Evolutionary conservation across 2,888 invertebrate genomes (phyloP), one percentile per base, ranked within the genome.

Genomic region (Perithous albicinctus): DNA sequence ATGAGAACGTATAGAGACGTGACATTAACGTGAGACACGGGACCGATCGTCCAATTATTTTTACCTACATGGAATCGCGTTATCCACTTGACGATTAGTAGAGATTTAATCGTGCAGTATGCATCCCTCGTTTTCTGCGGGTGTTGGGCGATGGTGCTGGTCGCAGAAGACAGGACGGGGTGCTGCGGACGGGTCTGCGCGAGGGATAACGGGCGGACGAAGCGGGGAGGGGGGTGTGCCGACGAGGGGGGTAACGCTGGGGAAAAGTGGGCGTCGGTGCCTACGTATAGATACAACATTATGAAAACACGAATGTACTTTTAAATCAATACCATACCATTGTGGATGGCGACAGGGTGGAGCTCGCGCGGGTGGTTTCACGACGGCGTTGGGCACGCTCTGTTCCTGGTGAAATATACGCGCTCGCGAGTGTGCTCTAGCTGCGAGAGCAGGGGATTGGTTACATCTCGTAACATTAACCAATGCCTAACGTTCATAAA

Each of bases 321-420:
- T 92, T 92, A 92, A 92, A 92, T 92, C 92, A 92, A 92, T 92
- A 92, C 92, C 93, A 93, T 93, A 92, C 92, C 91, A 93, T 93
- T 93, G 93, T 92, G 90, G 91, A 92, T 90, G 87, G 89, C 80
- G 82, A 79, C 72, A 61, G 70, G 79, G 74, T 85, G 84, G 82
- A 54, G 80, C 63, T 38, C n/a, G 48, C 59, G 63, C 32, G 64
- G 38, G 15, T 48, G 35, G 72, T 81, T 82, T 81, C 79, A 75
- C 72, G 78, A 82, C 80, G 69, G 74, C 74, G 56, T 54, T 80
- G 66, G 79, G 85, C 83, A 85, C 83, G 83, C 84, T 66, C 72
- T 70, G 59, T 73, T 51, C 20, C 43, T 46, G 54, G 70, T 41
- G 70, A 43, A 76, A 82, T 79, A 67, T 79, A 72, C 75, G 72